phyloP scores from a whole-genome alignment of 2,888 invertebrate genomes.

The Polyommatus icarus region DNA sequence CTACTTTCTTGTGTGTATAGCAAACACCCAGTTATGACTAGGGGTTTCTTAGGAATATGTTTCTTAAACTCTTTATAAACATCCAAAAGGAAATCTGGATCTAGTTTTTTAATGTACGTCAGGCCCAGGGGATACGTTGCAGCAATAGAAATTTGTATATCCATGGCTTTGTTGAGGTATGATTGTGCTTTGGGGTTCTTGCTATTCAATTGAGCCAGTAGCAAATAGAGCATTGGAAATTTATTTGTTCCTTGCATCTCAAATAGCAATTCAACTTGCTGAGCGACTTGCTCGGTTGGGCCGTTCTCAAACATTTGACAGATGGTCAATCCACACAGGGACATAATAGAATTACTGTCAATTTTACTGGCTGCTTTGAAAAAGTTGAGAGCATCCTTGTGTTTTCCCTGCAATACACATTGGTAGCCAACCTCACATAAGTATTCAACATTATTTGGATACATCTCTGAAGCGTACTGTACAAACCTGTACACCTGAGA shows the following conservation, averaged over 20 bases:
- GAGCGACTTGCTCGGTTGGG: slow-evolving; percentile 85
- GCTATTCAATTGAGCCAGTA: slow-evolving; percentile 84
- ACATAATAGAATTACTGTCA: slow-evolving; percentile 90
- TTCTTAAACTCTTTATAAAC: slow-evolving; percentile 88
- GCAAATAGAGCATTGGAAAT: slow-evolving; percentile 83
- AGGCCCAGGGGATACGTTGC: slow-evolving; percentile 85
- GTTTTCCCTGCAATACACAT: slow-evolving; percentile 85
- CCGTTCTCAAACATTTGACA: slow-evolving; percentile 90
- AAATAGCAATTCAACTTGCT: slow-evolving; percentile 92
- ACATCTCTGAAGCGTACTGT: slow-evolving; percentile 89
- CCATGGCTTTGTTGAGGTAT: slow-evolving; percentile 82
- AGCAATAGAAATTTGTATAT: slow-evolving; percentile 65
- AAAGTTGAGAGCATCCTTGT: slow-evolving; percentile 88
- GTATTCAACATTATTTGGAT: slow-evolving; percentile 84
- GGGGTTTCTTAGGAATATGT: slow-evolving; percentile 84
- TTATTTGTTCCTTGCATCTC: slow-evolving; percentile 87
- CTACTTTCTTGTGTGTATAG: slow-evolving; percentile 70
- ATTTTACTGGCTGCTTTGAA: slow-evolving; percentile 91
- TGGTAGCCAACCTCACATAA: slow-evolving; percentile 92
- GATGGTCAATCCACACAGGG: slow-evolving; percentile 89
- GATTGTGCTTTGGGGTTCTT: slow-evolving; percentile 79
- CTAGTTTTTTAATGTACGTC: slow-evolving; percentile 86
- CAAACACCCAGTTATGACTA: slow-evolving; percentile 69
- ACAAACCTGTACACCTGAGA: slow-evolving; percentile 87
- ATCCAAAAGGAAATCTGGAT: slow-evolving; percentile 92